phyloP scores from a whole-genome alignment of 2,113 vertebrate genomes.

The Furnarius figulus region DNA sequence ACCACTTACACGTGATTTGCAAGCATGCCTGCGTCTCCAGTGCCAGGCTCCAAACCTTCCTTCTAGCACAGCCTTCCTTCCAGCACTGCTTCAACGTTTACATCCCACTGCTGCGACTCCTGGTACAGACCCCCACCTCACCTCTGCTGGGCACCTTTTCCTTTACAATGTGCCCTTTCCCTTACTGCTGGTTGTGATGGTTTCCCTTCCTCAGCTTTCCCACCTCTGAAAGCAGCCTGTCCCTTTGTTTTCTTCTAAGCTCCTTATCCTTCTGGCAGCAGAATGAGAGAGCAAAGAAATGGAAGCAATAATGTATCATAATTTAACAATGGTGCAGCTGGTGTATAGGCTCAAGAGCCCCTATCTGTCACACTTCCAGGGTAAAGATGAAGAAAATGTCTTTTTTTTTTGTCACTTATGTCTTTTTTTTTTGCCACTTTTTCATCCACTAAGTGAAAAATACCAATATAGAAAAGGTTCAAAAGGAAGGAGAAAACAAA shows the following conservation, averaged over 20 bases:
- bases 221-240: neutral
- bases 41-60: neutral
- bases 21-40: neutral
- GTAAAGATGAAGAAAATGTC: neutral
- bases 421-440: neutral
- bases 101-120: neutral
- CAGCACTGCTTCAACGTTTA: neutral
- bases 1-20: neutral
- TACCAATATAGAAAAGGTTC: neutral
- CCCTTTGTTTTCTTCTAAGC: neutral
- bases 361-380: neutral
- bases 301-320: conserved; percentile 1
- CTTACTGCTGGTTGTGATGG: neutral
- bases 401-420: neutral
- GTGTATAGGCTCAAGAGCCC: neutral
- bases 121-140: neutral
- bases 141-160: neutral
- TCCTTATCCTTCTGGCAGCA: neutral
- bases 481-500: conserved; percentile 29
- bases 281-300: neutral
- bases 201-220: neutral
- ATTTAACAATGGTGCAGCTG: neutral
- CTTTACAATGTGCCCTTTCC: neutral
- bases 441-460: neutral
- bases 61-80: neutral